Percentiles rank a stretch among this genome's conserved stretches.
Conservation (phyloP, 2,113 vertebrate genomes). For the Uropsilus gracilis region DNA sequence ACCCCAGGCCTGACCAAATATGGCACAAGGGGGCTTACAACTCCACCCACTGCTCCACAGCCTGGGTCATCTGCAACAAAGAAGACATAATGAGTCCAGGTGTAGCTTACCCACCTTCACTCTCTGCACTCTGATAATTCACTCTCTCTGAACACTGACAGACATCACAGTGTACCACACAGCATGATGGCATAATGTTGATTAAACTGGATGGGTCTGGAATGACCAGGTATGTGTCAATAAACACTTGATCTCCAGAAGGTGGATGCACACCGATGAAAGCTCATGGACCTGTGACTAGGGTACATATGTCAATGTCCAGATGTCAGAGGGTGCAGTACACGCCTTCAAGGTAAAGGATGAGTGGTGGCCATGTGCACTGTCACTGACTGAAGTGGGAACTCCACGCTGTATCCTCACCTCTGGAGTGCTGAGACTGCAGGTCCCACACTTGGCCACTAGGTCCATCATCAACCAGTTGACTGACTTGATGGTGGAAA, state of each 20-base stretch:
- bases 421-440: too few relatives aligned
- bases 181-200: not conserved
- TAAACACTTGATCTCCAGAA: not conserved
- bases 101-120: too few relatives aligned
- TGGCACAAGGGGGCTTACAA: not conserved
- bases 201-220: not conserved
- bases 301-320: not conserved
- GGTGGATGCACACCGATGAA: not conserved
- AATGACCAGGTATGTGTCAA: not conserved
- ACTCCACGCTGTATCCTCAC: too few relatives aligned
- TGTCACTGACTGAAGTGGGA: too few relatives aligned
- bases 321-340: too few relatives aligned
- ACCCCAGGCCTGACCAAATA: too few relatives aligned
- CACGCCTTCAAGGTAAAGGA: not conserved
- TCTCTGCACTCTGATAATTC: too few relatives aligned
- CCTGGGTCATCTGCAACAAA: not conserved
- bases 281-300: too few relatives aligned
- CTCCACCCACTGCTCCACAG: too few relatives aligned
- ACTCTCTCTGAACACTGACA: not conserved
- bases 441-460: too few relatives aligned
- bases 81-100: not conserved
- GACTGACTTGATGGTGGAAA: not conserved
- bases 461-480: not conserved
- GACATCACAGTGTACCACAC: not conserved
- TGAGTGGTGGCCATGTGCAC: too few relatives aligned